Evolutionary conservation across 64 coral and sea anemone species (phyloP), one percentile per base, ranked within the genome.

Genomic region (Anthopleura sola): DNA sequence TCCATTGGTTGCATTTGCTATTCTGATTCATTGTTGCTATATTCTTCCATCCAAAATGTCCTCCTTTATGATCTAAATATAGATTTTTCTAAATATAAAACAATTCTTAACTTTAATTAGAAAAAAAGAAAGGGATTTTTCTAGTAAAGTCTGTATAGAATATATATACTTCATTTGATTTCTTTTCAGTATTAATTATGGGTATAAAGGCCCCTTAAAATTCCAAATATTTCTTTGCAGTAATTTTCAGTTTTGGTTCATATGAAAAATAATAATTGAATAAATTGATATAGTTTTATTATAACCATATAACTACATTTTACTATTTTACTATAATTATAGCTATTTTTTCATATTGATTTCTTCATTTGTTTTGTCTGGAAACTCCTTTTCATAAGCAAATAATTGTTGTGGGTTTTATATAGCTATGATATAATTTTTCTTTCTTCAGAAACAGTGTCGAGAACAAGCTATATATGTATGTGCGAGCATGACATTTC

Each of bases 361-460:
- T 71, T 71, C 66, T 71, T 66, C 60, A 66, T 66, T 71, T 71
- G 66, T 71, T 71, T 32, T 71, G 66, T 71, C 31, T 71, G 13
- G 34, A 17, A 0, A 31, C 16, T 32, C 8, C 16, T 71, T 71
- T 71, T 4, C 11, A 33, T 28, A 13, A 33, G 34, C 31, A 16
- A 16, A 71, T 71, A 15, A 71, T 2, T 71, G 29, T 16, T 71
- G 66, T 71, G 66, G 58, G 7, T 71, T 71, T 11, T 16, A 71
- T 16, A 71, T 16, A 32, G 28, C 66, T 34, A 16, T 15, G 26
- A 32, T 71, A 71, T 71, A 33, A 62, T 62, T n/a, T 62, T 62
- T 24, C 4, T 26, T 24, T 62, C 24, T 26, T 62, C 24, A 62
- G 24, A 62, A 62, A 26, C 24, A 44, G 9, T 44, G 39, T 44